Conservation (phyloP, 2,888 invertebrate genomes). For the Frankliniella intonsa region DNA sequence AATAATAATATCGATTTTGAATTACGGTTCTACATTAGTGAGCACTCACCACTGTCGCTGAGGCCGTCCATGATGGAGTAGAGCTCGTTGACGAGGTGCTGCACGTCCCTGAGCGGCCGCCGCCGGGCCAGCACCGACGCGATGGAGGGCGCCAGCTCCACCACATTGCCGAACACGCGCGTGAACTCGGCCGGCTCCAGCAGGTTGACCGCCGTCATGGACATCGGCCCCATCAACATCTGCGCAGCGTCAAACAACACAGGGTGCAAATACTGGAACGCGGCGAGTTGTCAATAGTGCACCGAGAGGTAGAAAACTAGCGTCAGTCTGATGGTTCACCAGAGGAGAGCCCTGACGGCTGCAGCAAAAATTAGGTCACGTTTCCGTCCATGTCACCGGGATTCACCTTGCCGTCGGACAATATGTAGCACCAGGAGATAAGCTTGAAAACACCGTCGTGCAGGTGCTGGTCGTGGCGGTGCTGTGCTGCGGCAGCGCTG, state of each 20-base stretch:
- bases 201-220: background rate
- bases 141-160: slow-evolving; percentile 9
- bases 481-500: background rate
- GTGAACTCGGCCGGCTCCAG: slow-evolving; percentile 10
- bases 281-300: background rate
- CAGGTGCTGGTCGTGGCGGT: background rate
- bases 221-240: background rate
- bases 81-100: background rate
- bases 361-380: no score
- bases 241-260: background rate
- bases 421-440: background rate
- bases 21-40: no score
- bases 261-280: background rate
- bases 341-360: no score
- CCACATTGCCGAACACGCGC: background rate
- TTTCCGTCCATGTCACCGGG: background rate
- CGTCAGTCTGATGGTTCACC: no score
- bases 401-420: background rate
- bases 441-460: background rate
- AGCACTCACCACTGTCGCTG: slow-evolving; percentile 2
- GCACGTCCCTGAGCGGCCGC: background rate
- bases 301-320: no score
- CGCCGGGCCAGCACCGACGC: slow-evolving; percentile 6
- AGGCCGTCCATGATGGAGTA: slow-evolving; percentile 12
- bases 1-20: no score